These are phyloP conservation scores for Eulemur coronatus DNA, from an alignment of 2,797 vertebrate genomes.

Conservation along the genomic window DNA sequence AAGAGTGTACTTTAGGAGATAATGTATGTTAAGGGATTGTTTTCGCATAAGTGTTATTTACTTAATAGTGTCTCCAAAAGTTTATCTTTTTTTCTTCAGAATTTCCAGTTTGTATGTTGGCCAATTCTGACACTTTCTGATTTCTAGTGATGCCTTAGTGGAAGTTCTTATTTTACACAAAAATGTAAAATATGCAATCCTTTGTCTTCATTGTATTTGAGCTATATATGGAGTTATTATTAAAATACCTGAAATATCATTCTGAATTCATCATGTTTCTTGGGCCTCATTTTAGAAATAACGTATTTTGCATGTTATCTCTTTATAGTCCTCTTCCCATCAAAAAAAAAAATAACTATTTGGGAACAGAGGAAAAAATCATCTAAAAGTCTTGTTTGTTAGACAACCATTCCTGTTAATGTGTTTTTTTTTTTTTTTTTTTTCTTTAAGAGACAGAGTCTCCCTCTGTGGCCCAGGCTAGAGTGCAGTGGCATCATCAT, in stretches of 20 bases:
- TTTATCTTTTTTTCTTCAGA: background rate
- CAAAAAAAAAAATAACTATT: background rate
- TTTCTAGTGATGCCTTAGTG: constrained; percentile 32
- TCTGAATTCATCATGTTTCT: background rate
- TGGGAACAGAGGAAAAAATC: background rate
- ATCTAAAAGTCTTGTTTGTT: background rate
- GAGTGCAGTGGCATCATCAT: too few species aligned
- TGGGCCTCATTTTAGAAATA: background rate
- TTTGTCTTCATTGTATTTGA: background rate
- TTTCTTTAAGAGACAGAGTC: too few species aligned
- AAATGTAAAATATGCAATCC: background rate
- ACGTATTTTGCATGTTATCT: background rate
- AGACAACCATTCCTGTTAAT: background rate
- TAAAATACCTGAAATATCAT: background rate
- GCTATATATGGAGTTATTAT: background rate
- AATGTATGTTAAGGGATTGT: background rate
- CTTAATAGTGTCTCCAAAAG: background rate
- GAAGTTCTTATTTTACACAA: constrained; percentile 18
- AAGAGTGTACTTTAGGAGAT: background rate
- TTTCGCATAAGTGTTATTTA: background rate
- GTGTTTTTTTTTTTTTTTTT: background rate
- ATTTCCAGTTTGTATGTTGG: background rate
- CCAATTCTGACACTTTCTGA: background rate
- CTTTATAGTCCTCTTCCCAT: background rate
- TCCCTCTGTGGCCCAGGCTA: too few species aligned